Evolutionary conservation across 1,140 invertebrate genomes (phyloP).

Genomic region (Lithobius niger): DNA sequence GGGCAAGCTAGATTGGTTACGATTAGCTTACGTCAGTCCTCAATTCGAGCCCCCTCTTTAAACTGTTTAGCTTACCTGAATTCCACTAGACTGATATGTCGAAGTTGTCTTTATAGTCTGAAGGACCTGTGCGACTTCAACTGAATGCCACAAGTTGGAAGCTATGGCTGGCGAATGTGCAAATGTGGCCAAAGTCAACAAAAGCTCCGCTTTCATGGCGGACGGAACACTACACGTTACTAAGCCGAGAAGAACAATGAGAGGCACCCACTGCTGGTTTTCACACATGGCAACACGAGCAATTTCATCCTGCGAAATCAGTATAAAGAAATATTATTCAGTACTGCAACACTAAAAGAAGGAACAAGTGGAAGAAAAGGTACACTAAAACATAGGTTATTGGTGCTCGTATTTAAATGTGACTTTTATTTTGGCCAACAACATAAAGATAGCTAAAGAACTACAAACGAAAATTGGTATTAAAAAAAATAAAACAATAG

Average conservation of each 20-base stretch:
- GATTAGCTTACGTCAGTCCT: too few species aligned
- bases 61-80: conserved; percentile 34
- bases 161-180: conserved; percentile 58
- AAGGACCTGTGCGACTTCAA: conserved; percentile 74
- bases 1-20: too few species aligned
- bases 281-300: conserved; percentile 66
- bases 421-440: conserved; percentile 16
- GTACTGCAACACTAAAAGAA: too few species aligned
- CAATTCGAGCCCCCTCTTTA: too few species aligned
- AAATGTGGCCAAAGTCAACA: conserved; percentile 59
- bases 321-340: conserved; percentile 1
- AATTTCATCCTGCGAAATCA: conserved; percentile 54
- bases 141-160: conserved; percentile 63
- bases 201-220: conserved; percentile 64
- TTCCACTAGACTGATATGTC: conserved; percentile 44
- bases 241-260: conserved; percentile 64
- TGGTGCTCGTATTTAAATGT: not conserved
- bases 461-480: too few species aligned
- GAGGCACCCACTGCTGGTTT: conserved; percentile 67
- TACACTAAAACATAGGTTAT: not conserved
- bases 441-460: too few species aligned
- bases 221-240: conserved; percentile 74
- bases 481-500: too few species aligned
- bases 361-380: conserved; percentile 8
- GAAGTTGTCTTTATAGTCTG: conserved; percentile 38